Evolutionary conservation across 2,113 vertebrate genomes (phyloP), one percentile per base, ranked within the genome.

Genomic region (Apus apus): DNA sequence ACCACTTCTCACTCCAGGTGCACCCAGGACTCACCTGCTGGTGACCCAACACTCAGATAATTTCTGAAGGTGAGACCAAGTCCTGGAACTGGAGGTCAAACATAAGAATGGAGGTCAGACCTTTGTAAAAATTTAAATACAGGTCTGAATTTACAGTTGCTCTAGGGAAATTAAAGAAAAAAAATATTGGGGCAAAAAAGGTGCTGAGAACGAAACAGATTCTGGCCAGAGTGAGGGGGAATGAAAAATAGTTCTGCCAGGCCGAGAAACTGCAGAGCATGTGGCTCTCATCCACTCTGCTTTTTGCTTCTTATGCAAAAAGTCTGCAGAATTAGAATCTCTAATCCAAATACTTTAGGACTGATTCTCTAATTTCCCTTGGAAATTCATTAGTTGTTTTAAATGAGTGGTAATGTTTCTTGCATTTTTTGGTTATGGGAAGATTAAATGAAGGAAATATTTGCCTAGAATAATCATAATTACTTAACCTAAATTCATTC

Each of bases 381-480:
- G 87, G 93, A 97, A 97, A 97, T 95, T 96, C 95, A 95, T 97
- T 97, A 95, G 91, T 38, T 85, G 92, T 91, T 88, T 95, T 56
- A n/a, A 96, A 96, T 88, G 62, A 93, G 72, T 94, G 87, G 92
- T 90, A 97, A 93, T 87, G 17, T 84, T 90, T 81, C 96, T 96
- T 94, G 78, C 82, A 80, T 95, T 96, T 97, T 96, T 94, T 89
- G 95, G 95, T 94, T 97, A 90, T 76, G 90, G 93, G 86, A 92
- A 94, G 95, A 94, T 97, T 96, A 97, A 97, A 96, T 70, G 92
- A 95, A 97, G 94, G 96, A 96, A 97, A 97, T 93, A 90, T 97
- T 96, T 97, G 93, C 94, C 95, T 96, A 91, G 66, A 95, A 96
- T 92, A 92, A 96, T 86, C 92, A 74, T 96, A 36, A 1, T 94